These are phyloP conservation scores for Cosmia trapezina DNA, from an alignment of 2,888 invertebrate genomes.

Conservation along the genomic window DNA sequence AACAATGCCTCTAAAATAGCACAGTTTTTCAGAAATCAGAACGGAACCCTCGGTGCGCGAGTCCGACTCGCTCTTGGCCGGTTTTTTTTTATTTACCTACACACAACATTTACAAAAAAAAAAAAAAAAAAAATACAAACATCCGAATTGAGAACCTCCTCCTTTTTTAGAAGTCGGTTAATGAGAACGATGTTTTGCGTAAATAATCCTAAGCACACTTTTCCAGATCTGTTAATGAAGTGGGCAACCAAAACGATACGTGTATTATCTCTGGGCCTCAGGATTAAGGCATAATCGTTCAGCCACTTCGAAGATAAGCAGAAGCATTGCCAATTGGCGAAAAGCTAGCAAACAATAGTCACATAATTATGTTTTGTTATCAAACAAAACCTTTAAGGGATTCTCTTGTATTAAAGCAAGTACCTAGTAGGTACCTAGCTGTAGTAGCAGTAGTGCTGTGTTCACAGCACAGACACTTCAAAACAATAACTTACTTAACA, in stretches of 20 bases:
- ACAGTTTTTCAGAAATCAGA: too few species aligned
- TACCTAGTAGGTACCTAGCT: too few species aligned
- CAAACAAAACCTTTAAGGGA: neutral
- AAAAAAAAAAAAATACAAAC: too few species aligned
- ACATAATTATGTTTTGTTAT: constrained; percentile 8
- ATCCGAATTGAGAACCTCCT: too few species aligned
- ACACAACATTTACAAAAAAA: neutral
- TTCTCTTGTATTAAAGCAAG: neutral
- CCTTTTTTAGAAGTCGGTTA: too few species aligned
- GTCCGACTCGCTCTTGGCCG: too few species aligned
- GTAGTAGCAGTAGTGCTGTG: too few species aligned
- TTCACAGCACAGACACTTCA: neutral
- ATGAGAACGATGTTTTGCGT: neutral
- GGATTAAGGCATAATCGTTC: constrained; percentile 9
- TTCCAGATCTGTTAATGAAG: neutral
- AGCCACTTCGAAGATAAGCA: neutral
- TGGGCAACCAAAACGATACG: neutral
- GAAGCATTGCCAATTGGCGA: neutral
- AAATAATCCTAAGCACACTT: neutral
- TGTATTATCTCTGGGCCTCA: neutral
- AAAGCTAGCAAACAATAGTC: neutral
- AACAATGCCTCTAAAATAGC: too few species aligned
- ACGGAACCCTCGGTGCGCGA: too few species aligned
- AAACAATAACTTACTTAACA: neutral
- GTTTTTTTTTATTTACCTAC: constrained; percentile 11